These are phyloP conservation scores for Neotoma lepida DNA, from an alignment of 2,113 vertebrate genomes.

Conservation along the genomic window DNA sequence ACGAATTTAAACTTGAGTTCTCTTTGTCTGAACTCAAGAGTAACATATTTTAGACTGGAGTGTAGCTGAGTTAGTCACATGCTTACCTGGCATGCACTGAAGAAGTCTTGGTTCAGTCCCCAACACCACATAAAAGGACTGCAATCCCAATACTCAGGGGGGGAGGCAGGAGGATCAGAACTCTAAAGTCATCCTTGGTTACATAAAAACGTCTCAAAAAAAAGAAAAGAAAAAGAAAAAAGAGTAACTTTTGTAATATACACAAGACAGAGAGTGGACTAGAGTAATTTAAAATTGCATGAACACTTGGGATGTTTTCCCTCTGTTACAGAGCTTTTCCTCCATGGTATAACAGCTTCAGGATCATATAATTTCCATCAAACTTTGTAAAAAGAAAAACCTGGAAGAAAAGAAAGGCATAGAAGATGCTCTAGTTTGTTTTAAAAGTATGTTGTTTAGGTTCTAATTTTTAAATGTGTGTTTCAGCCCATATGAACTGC, in stretches of 20 bases:
- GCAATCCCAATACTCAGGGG: background rate
- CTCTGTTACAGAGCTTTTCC: background rate
- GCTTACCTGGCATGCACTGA: background rate
- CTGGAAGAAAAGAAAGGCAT: background rate
- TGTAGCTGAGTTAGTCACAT: background rate
- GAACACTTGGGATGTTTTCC: background rate
- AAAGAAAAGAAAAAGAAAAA: background rate
- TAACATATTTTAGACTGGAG: background rate
- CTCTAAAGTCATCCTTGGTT: background rate
- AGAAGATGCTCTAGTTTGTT: background rate
- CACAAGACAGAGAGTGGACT: background rate
- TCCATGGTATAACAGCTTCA: background rate
- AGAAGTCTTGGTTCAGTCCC: background rate
- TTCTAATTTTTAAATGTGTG: constrained; percentile 15
- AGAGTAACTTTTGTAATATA: background rate
- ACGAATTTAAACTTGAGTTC: background rate
- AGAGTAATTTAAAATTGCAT: background rate
- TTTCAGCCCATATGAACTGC: background rate
- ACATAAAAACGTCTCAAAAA: background rate
- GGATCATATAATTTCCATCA: background rate
- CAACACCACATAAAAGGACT: background rate
- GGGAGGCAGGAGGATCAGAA: background rate
- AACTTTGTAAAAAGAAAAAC: background rate
- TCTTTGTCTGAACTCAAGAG: background rate
- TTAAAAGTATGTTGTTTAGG: constrained; percentile 25